Evolutionary conservation across 2,888 invertebrate species (phyloP).

Genomic region (Meganola albula): DNA sequence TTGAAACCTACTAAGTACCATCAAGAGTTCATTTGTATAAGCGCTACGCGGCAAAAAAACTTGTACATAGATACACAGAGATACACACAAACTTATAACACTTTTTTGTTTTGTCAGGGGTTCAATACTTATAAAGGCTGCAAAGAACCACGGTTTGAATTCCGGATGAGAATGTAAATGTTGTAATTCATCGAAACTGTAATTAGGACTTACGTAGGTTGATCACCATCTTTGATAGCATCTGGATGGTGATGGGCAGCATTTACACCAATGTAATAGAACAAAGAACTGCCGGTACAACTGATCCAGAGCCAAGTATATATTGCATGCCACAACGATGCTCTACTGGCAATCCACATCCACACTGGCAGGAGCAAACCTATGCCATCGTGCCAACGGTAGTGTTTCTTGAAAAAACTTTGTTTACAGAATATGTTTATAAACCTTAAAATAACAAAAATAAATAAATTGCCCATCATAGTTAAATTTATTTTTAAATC

Average conservation of each 20-base stretch:
- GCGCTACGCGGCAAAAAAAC: no score
- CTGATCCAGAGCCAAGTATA: slow-evolving; percentile 77
- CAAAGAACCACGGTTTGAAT: no score
- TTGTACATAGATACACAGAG: no score
- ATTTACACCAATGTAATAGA: slow-evolving; percentile 81
- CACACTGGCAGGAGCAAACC: slow-evolving; percentile 55
- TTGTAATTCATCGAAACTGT: no score
- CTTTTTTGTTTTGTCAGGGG: no score
- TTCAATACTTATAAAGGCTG: no score
- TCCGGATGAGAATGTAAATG: no score
- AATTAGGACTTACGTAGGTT: slow-evolving; percentile 43
- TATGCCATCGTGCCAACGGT: slow-evolving; percentile 51
- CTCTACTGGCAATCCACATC: slow-evolving; percentile 55
- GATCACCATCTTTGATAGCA: slow-evolving; percentile 87
- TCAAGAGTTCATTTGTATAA: no score
- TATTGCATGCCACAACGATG: slow-evolving; percentile 44
- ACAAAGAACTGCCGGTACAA: slow-evolving; percentile 76
- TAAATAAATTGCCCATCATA: no score
- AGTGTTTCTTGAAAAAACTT: slow-evolving; percentile 46
- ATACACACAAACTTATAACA: no score
- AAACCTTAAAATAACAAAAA: slow-evolving; percentile 48
- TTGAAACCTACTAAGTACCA: no score
- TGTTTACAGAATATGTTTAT: slow-evolving; percentile 38
- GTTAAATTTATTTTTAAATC: no score
- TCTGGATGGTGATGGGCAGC: slow-evolving; percentile 89